Evolutionary conservation across 2,888 invertebrate species (phyloP), one percentile per base, ranked within the genome.

Genomic region (Acrocera orbiculus): DNA sequence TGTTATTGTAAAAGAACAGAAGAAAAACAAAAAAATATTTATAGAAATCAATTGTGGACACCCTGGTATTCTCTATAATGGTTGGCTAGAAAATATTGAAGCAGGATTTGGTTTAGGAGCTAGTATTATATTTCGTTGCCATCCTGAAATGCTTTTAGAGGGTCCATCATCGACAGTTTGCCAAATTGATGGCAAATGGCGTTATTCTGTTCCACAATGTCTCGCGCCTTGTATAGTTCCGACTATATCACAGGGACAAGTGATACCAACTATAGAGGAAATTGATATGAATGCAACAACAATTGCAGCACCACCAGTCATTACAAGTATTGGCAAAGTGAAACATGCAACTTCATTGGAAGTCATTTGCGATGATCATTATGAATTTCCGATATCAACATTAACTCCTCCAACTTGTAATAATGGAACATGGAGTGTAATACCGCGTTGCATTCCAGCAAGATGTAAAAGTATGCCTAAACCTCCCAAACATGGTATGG

Each of bases 21-120:
- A 24, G 15, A 13, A 10, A 13, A 13, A 8, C 3, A 16, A 22
- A 26, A 30, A 30, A 30, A 13, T 19, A 29, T 20, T 49, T 47
- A 15, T 65, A 89, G 96, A 95, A 67, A 93, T 98, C 50, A 87
- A 95, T 64, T 98, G 96, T 61, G 90, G 92, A 1, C 77, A 82
- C 47, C 90, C 95, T 1, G 92, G 90, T 3, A 73, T 80, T 30
- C 70, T 98, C 7, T 87, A 85, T 71, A 95, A 98, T 53, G 96
- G 98, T 4, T 95, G 92, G 82, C 68, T 79, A 47, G 87, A 89
- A 61, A 86, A 86, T 53, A 80, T 83, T 38, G 85, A 86, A 45
- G 72, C 73, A 20, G 89, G 87, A 16, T 92, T 90, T 4, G 87
- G 83, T 0, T 65, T 90, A 17, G 93, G 93, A 2, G 83, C 90